phyloP scores from a whole-genome alignment of 2,113 vertebrate species.

The Paratilapia polleni region DNA sequence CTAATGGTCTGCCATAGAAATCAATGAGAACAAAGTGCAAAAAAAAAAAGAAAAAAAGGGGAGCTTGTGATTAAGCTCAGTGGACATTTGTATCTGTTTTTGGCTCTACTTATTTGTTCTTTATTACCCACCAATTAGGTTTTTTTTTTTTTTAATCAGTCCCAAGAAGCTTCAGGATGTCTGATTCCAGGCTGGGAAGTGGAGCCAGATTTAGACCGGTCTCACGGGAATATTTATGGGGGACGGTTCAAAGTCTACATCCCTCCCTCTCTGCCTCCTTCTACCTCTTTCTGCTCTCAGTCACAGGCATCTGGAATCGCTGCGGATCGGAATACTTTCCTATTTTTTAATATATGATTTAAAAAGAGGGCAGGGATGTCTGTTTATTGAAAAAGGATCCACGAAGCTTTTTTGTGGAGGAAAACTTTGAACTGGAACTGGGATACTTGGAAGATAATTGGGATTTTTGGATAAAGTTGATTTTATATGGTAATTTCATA shows the following conservation, averaged over 20 bases:
- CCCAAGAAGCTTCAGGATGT: background rate
- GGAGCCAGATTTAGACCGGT: conserved; percentile 3
- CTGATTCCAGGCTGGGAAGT: background rate
- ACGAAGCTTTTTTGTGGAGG: background rate
- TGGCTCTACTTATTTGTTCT: background rate
- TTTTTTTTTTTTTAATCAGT: background rate
- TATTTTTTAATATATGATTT: background rate
- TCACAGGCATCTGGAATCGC: conserved; percentile 21
- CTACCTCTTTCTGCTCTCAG: conserved; percentile 2
- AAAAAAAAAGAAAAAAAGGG: too few species aligned
- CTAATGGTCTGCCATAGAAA: background rate
- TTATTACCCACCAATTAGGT: background rate
- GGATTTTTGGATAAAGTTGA: background rate
- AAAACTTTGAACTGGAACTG: background rate
- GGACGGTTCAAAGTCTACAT: conserved; percentile 40
- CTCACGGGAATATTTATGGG: conserved; percentile 46
- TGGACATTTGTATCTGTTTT: background rate
- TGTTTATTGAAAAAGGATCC: background rate
- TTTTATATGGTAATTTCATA: background rate
- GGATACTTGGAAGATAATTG: background rate
- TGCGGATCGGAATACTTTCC: background rate
- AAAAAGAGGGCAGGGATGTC: background rate
- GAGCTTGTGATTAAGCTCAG: background rate
- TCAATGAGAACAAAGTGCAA: background rate
- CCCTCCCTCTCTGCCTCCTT: conserved; percentile 23